Conservation (phyloP, 2,888 invertebrate genomes). For the Cactoblastis cactorum region DNA sequence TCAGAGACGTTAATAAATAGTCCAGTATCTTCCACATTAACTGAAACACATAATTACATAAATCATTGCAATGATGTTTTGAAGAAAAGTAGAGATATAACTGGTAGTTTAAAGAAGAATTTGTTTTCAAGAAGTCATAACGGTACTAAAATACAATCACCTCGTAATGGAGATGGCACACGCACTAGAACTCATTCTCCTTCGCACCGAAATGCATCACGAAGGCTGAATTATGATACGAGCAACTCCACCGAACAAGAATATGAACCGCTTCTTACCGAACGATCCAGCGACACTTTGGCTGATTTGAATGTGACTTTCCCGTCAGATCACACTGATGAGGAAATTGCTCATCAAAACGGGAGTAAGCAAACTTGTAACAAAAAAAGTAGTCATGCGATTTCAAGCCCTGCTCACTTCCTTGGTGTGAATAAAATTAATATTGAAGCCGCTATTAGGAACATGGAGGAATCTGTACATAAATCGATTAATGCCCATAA, state of each 20-base stretch:
- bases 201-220: constrained; percentile 36
- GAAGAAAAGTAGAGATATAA: constrained; percentile 59
- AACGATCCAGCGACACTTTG: constrained; percentile 72
- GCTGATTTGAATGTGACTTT: constrained; percentile 71
- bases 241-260: constrained; percentile 54
- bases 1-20: constrained; percentile 33
- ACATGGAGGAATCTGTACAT: constrained; percentile 38
- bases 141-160: constrained; percentile 26
- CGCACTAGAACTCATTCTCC: constrained; percentile 51
- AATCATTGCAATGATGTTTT: constrained; percentile 55
- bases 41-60: constrained; percentile 55
- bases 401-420: not conserved
- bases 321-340: constrained; percentile 58
- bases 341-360: not conserved
- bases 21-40: constrained; percentile 47
- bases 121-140: constrained; percentile 25
- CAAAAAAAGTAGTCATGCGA: not conserved
- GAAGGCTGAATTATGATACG: constrained; percentile 56
- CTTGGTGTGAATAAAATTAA: constrained; percentile 23
- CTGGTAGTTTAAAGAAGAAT: constrained; percentile 49
- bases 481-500: constrained; percentile 41
- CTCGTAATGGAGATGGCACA: constrained; percentile 35
- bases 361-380: constrained; percentile 29
- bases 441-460: constrained; percentile 40
- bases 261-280: constrained; percentile 57